Conservation (phyloP, 2,113 vertebrate genomes). For the Puntigrus tetrazona region DNA sequence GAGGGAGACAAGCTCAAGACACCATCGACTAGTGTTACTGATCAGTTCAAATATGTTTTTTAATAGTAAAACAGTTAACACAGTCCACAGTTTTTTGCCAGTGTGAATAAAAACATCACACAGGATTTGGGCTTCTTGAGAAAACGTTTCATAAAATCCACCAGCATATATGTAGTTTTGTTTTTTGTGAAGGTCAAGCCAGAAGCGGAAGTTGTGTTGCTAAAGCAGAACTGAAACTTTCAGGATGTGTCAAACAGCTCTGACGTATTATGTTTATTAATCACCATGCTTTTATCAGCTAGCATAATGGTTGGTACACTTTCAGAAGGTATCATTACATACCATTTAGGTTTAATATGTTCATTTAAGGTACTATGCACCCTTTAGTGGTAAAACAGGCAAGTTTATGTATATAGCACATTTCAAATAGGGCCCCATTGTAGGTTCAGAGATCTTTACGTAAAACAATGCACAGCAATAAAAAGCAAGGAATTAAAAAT, state of each 20-base stretch:
- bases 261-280: background rate
- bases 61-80: background rate
- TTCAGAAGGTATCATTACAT: background rate
- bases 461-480: too few relatives aligned
- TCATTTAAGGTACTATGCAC: background rate
- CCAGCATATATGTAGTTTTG: too few relatives aligned
- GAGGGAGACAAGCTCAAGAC: constrained; percentile 43
- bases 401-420: too few relatives aligned
- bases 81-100: background rate
- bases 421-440: too few relatives aligned
- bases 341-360: background rate
- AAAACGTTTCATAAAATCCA: background rate
- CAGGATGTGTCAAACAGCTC: background rate
- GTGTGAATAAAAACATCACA: background rate
- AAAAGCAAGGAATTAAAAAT: too few relatives aligned
- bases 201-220: background rate
- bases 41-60: background rate
- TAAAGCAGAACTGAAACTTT: background rate
- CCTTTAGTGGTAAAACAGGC: background rate
- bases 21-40: background rate
- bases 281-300: background rate
- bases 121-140: background rate
- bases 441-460: too few relatives aligned
- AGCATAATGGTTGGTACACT: background rate
- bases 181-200: background rate